Evolutionary conservation across 2,888 invertebrate species (phyloP), one percentile per base, ranked within the genome.

Genomic region (Torymus aiolomorphi): DNA sequence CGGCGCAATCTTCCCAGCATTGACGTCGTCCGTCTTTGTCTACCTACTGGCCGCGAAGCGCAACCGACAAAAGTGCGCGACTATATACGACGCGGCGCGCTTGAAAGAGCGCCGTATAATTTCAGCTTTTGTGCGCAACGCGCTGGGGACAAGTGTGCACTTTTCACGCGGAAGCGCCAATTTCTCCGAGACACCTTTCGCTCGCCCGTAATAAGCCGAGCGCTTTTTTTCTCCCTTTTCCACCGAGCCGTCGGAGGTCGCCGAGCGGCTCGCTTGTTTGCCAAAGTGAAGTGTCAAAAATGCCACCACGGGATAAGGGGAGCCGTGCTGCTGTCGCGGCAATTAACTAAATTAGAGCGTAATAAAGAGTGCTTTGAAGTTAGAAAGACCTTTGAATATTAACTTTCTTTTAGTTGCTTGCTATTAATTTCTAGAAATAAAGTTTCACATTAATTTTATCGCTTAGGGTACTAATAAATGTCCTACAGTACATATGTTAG

Each of bases 41-140:
- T 67, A 4, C 14, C 31, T 75, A 10, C 18, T 3, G 31, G 31
- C 20, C 0, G 54, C n/a, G 54, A 61, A 56, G 69, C 57, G 51
- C 31, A 24, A 24, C 31, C 57, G 16, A 59, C 54, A 75, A 59
- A 56, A 18, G 42, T 24, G 69, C n/a, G 52, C 49, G n/a, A n/a
- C n/a, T n/a, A n/a, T n/a, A n/a, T 2, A 61, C 52, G 54, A 56
- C 5, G 54, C 11, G 56, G 18, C 2, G 20, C 31, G 24, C 31
- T 57, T 31, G 59, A 73, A 69, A 61, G 69, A 73, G 71, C 65
- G 73, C 54, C 69, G 69, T 31, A 59, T 65, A 79, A 75, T 75
- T 75, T 61, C 20, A 74, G 74, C 63, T 73, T 78, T 74, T 74
- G 63, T 69, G 56, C n/a, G 42, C 31, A 31, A 31, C 31, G 54